Evolutionary conservation across 2,797 vertebrate genomes (phyloP).

Genomic region (Parotocinclus haroldoi): DNA sequence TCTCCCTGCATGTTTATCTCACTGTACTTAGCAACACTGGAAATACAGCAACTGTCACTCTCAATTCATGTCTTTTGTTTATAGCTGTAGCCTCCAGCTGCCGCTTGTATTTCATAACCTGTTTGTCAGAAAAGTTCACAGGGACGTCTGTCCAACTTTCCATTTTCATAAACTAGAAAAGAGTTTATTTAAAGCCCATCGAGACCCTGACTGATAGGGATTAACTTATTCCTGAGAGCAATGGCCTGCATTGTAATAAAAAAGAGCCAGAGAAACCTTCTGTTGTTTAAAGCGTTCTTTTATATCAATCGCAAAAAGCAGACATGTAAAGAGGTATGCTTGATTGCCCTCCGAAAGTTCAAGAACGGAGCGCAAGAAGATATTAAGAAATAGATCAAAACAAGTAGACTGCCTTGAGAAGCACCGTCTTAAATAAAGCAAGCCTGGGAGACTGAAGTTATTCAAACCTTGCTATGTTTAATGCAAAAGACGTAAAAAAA

Average conservation of each 20-base stretch:
- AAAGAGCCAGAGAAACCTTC: background rate
- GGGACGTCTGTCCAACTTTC: conserved; percentile 23
- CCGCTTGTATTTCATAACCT: conserved; percentile 34
- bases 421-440: too few relatives aligned
- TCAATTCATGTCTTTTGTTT: conserved; percentile 11
- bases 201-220: conserved; percentile 16
- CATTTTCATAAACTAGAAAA: conserved; percentile 33
- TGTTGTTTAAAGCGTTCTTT: conserved; percentile 15
- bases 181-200: conserved; percentile 36
- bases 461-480: too few relatives aligned
- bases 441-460: too few relatives aligned
- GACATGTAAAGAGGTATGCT: background rate
- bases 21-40: background rate
- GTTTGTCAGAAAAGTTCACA: conserved; percentile 27
- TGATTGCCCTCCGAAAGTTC: conserved; percentile 14
- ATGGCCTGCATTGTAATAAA: conserved; percentile 9
- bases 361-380: too few relatives aligned
- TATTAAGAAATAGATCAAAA: conserved; percentile 21
- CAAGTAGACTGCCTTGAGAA: background rate
- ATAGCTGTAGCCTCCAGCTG: conserved; percentile 13
- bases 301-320: conserved; percentile 11
- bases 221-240: conserved; percentile 16
- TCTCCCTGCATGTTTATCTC: background rate
- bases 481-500: too few relatives aligned
- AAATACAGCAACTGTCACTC: background rate